Evolutionary conservation across 2,797 vertebrate genomes (phyloP).

Genomic region (Ptychadena robeensis): DNA sequence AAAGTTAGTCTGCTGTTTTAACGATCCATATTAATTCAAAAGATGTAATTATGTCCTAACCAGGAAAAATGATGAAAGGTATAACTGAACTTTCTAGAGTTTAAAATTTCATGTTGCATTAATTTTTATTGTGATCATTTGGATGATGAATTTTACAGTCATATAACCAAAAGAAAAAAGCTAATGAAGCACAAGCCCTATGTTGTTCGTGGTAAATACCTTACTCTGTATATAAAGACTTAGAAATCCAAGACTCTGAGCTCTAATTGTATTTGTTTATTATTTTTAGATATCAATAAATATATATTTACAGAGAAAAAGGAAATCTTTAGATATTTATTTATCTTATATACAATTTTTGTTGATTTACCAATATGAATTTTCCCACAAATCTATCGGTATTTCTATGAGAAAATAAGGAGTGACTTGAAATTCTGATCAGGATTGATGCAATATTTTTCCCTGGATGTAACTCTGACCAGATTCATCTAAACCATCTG

Average conservation of each 20-base stretch:
- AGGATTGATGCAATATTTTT: no score
- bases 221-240: background rate
- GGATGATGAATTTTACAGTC: slow-evolving; percentile 1
- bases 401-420: no score
- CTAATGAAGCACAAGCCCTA: background rate
- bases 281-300: no score
- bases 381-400: no score
- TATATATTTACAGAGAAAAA: no score
- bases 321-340: background rate
- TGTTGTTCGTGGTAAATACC: background rate
- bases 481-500: no score
- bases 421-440: no score
- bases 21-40: slow-evolving; percentile 16
- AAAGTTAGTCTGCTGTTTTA: slow-evolving; percentile 40
- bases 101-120: slow-evolving; percentile 23
- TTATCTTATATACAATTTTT: no score
- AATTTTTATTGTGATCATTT: slow-evolving; percentile 35
- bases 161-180: background rate
- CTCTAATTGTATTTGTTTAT: no score
- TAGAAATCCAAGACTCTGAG: background rate
- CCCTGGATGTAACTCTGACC: no score
- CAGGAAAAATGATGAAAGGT: slow-evolving; percentile 35
- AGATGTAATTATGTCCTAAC: slow-evolving; percentile 28
- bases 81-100: slow-evolving; percentile 25
- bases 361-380: no score